phyloP scores from a whole-genome alignment of 2,888 invertebrate genomes.

The Digitonthophagus gazella region DNA sequence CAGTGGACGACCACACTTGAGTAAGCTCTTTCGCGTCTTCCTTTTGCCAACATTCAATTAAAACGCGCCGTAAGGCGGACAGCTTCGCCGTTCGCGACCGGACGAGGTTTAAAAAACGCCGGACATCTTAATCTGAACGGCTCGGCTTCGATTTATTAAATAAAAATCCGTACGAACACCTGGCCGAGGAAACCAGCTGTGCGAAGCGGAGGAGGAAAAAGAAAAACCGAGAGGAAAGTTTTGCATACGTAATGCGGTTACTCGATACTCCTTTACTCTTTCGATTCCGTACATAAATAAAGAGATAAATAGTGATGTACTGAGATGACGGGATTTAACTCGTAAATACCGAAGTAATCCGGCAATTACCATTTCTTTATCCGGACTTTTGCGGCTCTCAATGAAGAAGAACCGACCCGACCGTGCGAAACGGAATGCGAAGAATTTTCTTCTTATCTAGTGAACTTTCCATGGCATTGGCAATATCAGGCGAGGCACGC shows the following conservation, averaged over 20 bases:
- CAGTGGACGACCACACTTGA: conserved; percentile 10
- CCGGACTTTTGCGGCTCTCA: background rate
- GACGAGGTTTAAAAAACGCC: conserved; percentile 4
- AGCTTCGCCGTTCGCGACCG: conserved; percentile 2
- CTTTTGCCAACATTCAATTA: conserved; percentile 11
- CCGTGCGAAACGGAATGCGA: background rate
- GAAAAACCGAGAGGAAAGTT: background rate
- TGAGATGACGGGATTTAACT: background rate
- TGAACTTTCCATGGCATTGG: background rate
- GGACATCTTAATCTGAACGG: conserved; percentile 34
- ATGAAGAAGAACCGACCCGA: background rate
- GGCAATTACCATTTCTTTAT: background rate
- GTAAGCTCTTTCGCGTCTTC: conserved; percentile 8
- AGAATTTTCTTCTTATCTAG: background rate
- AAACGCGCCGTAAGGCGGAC: conserved; percentile 14
- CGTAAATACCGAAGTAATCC: background rate
- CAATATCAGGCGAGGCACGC: background rate
- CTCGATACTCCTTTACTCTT: background rate
- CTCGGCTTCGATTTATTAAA: conserved; percentile 31
- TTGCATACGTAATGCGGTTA: background rate
- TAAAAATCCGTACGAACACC: conserved; percentile 32
- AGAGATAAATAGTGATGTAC: background rate
- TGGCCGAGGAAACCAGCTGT: conserved; percentile 16
- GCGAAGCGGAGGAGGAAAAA: background rate
- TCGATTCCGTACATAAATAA: background rate